These are phyloP conservation scores for Eira barbara DNA, from an alignment of 2,113 vertebrate genomes.

Conservation along the genomic window DNA sequence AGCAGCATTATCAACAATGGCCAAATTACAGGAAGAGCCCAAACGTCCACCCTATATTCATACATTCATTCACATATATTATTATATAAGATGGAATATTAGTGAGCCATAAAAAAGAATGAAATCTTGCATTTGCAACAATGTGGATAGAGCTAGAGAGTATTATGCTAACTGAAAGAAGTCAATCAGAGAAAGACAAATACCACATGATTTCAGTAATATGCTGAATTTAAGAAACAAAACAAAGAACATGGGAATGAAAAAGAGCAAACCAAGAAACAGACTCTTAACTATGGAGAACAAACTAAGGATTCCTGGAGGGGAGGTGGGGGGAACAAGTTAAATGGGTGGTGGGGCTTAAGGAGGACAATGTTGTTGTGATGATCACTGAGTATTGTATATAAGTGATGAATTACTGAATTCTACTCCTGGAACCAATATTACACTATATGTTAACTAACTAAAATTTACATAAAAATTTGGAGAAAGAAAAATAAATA, in stretches of 20 bases:
- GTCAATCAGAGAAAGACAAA: neutral
- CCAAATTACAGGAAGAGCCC: too few species aligned
- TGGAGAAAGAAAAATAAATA: neutral
- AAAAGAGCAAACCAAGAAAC: neutral
- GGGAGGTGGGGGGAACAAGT: too few species aligned
- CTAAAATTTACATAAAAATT: neutral
- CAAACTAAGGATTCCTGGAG: too few species aligned
- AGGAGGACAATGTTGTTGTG: neutral
- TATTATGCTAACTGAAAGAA: neutral
- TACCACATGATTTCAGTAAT: neutral
- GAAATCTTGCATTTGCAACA: too few species aligned
- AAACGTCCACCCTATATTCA: too few species aligned
- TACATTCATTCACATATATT: too few species aligned
- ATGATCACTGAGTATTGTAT: neutral
- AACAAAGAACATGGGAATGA: neutral
- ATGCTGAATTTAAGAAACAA: neutral
- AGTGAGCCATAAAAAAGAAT: too few species aligned
- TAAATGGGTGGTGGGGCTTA: neutral
- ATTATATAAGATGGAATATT: too few species aligned
- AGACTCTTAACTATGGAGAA: too few species aligned
- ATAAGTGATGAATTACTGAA: neutral
- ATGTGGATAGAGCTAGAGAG: too few species aligned
- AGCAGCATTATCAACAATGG: neutral
- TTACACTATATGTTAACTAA: neutral
- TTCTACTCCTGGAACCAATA: neutral